Evolutionary conservation across 2,113 vertebrate species (phyloP).

Genomic region (Lagopus muta): DNA sequence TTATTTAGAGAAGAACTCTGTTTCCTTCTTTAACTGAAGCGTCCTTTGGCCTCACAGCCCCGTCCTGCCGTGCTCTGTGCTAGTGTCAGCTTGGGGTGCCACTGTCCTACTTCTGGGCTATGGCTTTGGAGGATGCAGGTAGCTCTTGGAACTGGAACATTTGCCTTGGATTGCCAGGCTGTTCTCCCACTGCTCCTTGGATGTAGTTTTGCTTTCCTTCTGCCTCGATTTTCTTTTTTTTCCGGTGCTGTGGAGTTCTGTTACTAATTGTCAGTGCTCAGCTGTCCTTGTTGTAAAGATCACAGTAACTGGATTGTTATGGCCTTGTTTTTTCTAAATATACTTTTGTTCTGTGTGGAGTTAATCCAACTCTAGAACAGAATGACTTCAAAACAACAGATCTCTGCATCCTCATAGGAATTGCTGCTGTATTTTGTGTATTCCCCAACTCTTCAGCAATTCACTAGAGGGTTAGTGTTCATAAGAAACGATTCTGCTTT

Average conservation of each 20-base stretch:
- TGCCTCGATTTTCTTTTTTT: neutral
- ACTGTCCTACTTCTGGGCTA: fast-evolving
- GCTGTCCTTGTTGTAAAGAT: neutral
- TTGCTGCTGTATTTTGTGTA: fast-evolving
- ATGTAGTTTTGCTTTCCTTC: neutral
- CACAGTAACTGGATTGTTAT: neutral
- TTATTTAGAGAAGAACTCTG: neutral
- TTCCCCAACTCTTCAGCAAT: neutral
- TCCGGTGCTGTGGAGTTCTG: neutral
- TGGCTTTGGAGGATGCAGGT: neutral
- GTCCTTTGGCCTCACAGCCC: neutral
- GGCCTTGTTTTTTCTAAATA: neutral
- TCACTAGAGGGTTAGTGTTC: neutral
- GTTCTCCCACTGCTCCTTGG: neutral
- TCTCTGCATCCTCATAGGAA: neutral
- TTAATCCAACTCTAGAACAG: neutral
- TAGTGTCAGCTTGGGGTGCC: neutral
- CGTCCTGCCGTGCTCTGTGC: neutral
- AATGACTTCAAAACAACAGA: neutral
- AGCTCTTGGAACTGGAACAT: neutral
- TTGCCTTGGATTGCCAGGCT: neutral
- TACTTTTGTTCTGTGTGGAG: neutral
- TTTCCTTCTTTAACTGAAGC: neutral
- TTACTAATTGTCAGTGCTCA: neutral
- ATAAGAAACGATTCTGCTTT: neutral